Evolutionary conservation across 2,797 vertebrate species (phyloP), one percentile per base, ranked within the genome.

Genomic region (Dromococcyx pavoninus): DNA sequence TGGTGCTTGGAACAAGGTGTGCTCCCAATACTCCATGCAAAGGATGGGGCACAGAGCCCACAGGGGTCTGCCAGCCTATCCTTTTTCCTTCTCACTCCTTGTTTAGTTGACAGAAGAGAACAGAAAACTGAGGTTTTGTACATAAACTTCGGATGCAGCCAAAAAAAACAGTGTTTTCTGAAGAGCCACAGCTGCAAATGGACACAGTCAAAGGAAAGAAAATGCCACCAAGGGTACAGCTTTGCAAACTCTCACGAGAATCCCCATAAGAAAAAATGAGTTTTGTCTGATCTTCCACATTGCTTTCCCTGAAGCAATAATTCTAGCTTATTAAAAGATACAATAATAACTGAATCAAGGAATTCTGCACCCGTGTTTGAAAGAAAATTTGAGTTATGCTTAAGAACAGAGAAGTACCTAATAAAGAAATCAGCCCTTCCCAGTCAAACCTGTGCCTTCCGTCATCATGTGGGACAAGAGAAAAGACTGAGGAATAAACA

Each of bases 1-100:
- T 15, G 11, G 19, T 32, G n/a, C 46, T 7, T 3, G 3, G 43
- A 48, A 56, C n/a, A 48, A 82, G 35, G 37, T 10, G 51, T 17
- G 33, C 8, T 67, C 3, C 8, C 10, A 5, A 7, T 7, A 5
- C 13, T 5, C 44, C 9, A 4, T 2, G 3, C 1, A 8, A 11
- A 72, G 22, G 17, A 25, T 7, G 24, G 21, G 14, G 11, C 5
- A 4, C 7, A 73, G 30, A 62, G 51, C 9, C 6, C 1, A 17
- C 0, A 3, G 62, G 13, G 10, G 2, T 2, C 21, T 65, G 37
- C 14, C 2, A 2, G 35, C 15, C 46, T 61, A 46, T n/a, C 21
- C 33, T 60, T 24, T 25, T 65, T 46, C 48, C 23, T 89, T 67
- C 37, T 33, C 30, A 37, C 2, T 64, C 39, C 44, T 64, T 30